Base-by-base conservation (phyloP, 2,113 vertebrate genomes). In the Corythoichthys haematopterus region DNA sequence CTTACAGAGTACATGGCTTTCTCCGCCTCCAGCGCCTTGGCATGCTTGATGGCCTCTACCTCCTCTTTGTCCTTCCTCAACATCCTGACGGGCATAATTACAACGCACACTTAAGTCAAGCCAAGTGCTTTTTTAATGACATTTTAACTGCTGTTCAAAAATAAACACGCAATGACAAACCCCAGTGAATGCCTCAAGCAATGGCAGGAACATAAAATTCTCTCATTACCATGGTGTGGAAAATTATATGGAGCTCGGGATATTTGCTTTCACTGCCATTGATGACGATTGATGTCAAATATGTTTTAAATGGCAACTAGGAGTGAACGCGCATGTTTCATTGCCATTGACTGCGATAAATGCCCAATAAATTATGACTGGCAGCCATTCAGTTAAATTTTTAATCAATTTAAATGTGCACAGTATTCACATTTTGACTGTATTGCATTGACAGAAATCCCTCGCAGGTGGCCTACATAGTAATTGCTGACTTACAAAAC, bases 1-100 rank as follows among this genome's bases (percentile, higher is more conserved):
- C 95, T 91, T 90, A 98, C 96, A 81, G 96, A 98, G 79, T 98
- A 98, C 96, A 98, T 98, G 56, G 96, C 95, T 80, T 98, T 98
- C 74, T 98, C 96, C 5, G 97, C 96, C 75, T 98, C 96, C 76
- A 98, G 75, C 2, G 96, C 96, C 61, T 98, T 98, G 80, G 96
- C 96, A 0, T 98, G 95, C 66, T 98, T 98, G 77, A 98, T 98
- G 53, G 96, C 96, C 80, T 98, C 96, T 0, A 96, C 94, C 76
- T 98, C 96, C 61, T 98, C 96, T 68, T 98, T 98, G 87, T 98
- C 96, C 74, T 98, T 98, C 75, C 94, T 91, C 72, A 98, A 84
- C 96, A 98, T 98, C 89, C 96, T 98, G 76, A 78, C 43, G 72
- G 14, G 68, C 1, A 63, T 36, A 36, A 33, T 75, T 68, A 69